A percentile compares a stretch with the other conserved stretches of the same genome.
These are phyloP conservation scores for Vireo griseus DNA, from an alignment of 2,797 vertebrate genomes.

Conservation along the genomic window DNA sequence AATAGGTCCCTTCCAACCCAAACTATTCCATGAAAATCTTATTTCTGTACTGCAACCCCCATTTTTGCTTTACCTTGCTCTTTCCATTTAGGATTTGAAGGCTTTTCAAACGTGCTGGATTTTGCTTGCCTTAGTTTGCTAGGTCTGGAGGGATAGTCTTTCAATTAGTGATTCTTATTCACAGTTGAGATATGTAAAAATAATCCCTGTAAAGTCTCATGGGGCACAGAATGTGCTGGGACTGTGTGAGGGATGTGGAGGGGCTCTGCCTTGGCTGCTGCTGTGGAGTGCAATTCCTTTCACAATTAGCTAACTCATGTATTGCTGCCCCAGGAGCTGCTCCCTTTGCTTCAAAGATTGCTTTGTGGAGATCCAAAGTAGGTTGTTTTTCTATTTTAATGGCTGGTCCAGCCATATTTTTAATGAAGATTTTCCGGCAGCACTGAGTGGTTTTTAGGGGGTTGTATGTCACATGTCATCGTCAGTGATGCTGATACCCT, in stretches of 20 bases:
- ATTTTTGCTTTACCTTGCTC: neutral
- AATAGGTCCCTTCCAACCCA: neutral
- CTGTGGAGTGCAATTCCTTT: neutral
- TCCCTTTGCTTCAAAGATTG: neutral
- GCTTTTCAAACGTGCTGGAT: rapidly evolving
- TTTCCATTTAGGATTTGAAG: neutral
- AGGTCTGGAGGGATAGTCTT: neutral
- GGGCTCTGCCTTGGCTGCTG: neutral
- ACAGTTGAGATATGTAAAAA: neutral
- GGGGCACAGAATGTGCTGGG: rapidly evolving
- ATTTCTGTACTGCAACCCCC: neutral
- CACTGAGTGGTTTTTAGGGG: neutral
- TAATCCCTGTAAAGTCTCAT: neutral
- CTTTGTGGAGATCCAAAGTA: neutral
- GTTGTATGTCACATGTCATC: rapidly evolving
- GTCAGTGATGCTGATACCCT: neutral
- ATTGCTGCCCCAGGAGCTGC: neutral
- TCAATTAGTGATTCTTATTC: neutral
- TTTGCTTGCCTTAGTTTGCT: neutral
- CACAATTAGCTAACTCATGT: rapidly evolving
- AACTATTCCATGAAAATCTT: neutral
- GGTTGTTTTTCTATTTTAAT: no score
- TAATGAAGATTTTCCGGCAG: neutral
- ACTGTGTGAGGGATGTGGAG: rapidly evolving
- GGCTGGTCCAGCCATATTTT: neutral